Evolutionary conservation across 2,888 invertebrate species (phyloP), one percentile per base, ranked within the genome.

Genomic region (Drosophila lutescens): DNA sequence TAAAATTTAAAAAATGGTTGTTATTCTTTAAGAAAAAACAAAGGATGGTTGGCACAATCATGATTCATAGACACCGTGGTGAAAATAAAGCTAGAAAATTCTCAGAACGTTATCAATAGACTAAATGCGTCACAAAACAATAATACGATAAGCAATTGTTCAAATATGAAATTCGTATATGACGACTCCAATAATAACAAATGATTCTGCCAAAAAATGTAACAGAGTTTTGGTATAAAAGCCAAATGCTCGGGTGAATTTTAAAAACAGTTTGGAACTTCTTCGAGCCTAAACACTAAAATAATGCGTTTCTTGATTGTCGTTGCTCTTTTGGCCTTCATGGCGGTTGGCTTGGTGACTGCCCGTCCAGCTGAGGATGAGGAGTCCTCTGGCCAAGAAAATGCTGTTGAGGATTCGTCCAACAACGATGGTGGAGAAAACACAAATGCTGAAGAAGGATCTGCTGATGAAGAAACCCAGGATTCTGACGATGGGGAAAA

Each of bases 221-320:
- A 44, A 0, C 20, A 32, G 26, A n/a, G 10, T 34, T 62, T 62
- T 6, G 8, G n/a, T 54, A 66, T 66, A 66, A 68, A 66, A 54
- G 47, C 26, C 40, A 12, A n/a, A 9, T 6, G 41, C 13, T 5
- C 12, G 4, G 12, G 32, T 23, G n/a, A 58, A 59, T 20, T 38
- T 15, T 9, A 23, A 41, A 49, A 59, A 32, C 60, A 55, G 59
- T 77, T 59, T 23, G 41, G 20, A 17, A 54, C 8, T 2, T 30
- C 15, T 34, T 36, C 4, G 26, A 41, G 32, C 23, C n/a, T 32
- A 10, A 23, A 53, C 30, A 12, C 23, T 6, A 4, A 51, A 74
- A 20, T n/a, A 47, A 74, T 75, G 74, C 74, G 74, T 38, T 30
- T 23, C 38, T n/a, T 69, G 0, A 23, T 74, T 15, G n/a, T 74